Evolutionary conservation across 2,113 vertebrate species (phyloP).

Genomic region (Gopherus flavomarginatus): DNA sequence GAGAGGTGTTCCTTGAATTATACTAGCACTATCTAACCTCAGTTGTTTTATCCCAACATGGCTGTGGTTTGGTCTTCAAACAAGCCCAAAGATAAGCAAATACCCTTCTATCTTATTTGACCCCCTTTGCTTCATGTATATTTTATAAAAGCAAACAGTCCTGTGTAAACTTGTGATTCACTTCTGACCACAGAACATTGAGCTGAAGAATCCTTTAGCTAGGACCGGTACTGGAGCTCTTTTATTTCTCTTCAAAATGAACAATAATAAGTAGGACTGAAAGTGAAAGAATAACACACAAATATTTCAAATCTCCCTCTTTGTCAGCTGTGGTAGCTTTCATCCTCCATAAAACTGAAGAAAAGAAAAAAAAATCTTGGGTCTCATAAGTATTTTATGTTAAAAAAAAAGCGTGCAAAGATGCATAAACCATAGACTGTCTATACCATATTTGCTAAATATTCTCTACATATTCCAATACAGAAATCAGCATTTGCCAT

Average conservation of each 20-base stretch:
- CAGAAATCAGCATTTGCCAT: background rate
- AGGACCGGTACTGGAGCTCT: background rate
- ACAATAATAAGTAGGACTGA: background rate
- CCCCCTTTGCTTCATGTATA: constrained; percentile 25
- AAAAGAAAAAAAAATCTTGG: background rate
- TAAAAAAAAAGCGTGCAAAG: background rate
- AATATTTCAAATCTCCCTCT: background rate
- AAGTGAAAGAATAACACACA: background rate
- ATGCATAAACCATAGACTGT: background rate
- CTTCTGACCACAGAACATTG: background rate
- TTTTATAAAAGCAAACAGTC: constrained; percentile 56
- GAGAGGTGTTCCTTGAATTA: constrained; percentile 55
- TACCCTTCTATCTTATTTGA: constrained; percentile 41
- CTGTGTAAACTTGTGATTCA: constrained; percentile 2
- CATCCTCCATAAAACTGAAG: background rate
- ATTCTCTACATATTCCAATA: background rate
- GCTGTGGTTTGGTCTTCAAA: constrained; percentile 80
- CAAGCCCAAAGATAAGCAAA: constrained; percentile 75
- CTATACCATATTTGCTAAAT: background rate
- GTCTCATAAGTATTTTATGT: background rate
- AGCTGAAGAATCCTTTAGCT: background rate
- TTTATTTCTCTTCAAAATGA: background rate
- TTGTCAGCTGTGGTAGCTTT: background rate
- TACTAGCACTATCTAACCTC: constrained; percentile 64
- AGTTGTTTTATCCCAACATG: constrained; percentile 59